Evolutionary conservation across 2,888 invertebrate genomes (phyloP).

Genomic region (Tipula vernalis): DNA sequence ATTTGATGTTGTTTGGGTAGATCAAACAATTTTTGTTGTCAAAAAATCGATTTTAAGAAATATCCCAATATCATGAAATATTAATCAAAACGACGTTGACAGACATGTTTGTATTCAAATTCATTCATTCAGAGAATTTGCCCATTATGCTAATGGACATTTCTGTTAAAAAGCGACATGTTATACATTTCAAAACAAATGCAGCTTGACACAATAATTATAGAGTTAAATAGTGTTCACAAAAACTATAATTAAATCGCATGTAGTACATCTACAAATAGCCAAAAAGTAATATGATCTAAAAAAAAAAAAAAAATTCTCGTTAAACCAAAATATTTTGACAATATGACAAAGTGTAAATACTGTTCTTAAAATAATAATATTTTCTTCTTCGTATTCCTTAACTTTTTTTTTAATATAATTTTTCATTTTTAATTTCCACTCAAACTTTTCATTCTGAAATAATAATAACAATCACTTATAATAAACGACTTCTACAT

Average conservation of each 20-base stretch:
- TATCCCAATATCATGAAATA: no score
- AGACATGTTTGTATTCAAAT: no score
- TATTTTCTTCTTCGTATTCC: not conserved
- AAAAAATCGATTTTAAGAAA: no score
- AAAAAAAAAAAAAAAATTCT: not conserved
- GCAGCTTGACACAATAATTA: not conserved
- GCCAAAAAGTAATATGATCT: not conserved
- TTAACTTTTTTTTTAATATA: not conserved
- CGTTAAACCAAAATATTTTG: not conserved
- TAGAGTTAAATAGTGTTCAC: not conserved
- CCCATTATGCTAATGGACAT: no score
- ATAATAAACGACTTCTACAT: not conserved
- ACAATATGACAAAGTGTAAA: not conserved
- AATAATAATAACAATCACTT: not conserved
- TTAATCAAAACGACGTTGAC: no score
- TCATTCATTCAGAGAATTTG: no score
- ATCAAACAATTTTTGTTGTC: no score
- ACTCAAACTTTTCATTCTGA: not conserved
- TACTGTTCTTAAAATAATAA: not conserved
- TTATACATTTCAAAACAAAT: no score
- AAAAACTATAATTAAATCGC: not conserved
- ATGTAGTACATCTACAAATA: not conserved
- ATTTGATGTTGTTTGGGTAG: no score
- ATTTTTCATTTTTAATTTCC: not conserved
- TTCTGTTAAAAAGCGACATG: no score